Evolutionary conservation across 1,140 invertebrate genomes (phyloP).

Genomic region (Caerostris darwini): DNA sequence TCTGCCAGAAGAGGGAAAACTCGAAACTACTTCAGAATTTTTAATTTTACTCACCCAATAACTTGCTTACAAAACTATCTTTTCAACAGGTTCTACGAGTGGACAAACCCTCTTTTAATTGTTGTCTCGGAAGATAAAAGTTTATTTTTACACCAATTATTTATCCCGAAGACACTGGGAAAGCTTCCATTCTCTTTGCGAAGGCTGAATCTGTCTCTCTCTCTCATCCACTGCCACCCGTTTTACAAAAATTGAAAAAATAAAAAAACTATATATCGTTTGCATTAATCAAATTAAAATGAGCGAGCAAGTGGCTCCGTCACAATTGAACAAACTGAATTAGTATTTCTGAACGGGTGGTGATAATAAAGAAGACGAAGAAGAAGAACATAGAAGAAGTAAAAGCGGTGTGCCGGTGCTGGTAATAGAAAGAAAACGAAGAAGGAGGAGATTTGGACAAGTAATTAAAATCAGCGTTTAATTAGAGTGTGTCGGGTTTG

Average conservation of each 20-base stretch:
- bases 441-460: conserved; percentile 69
- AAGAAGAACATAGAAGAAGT: conserved; percentile 25
- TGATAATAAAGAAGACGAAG: not conserved
- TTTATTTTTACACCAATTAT: conserved; percentile 40
- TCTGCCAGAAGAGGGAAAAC: conserved; percentile 57
- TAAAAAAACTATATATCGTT: not conserved
- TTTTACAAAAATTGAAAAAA: conserved; percentile 10
- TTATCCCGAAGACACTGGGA: not conserved
- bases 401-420: not conserved
- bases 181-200: conserved; percentile 9
- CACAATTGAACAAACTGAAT: conserved; percentile 75
- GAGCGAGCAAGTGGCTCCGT: conserved; percentile 16
- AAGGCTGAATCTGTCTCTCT: not conserved
- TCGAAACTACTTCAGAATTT: conserved; percentile 40
- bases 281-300: conserved; percentile 74
- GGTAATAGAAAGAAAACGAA: not conserved
- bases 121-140: conserved; percentile 17
- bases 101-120: conserved; percentile 44
- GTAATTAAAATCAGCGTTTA: conserved; percentile 76
- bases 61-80: not conserved
- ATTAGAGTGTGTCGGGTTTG: conserved; percentile 69
- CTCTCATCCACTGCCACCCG: not conserved
- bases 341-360: conserved; percentile 36
- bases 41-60: not conserved
- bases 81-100: conserved; percentile 57